These are phyloP conservation scores for Physella acuta DNA, from an alignment of 1,140 invertebrate species.

Conservation along the genomic window DNA sequence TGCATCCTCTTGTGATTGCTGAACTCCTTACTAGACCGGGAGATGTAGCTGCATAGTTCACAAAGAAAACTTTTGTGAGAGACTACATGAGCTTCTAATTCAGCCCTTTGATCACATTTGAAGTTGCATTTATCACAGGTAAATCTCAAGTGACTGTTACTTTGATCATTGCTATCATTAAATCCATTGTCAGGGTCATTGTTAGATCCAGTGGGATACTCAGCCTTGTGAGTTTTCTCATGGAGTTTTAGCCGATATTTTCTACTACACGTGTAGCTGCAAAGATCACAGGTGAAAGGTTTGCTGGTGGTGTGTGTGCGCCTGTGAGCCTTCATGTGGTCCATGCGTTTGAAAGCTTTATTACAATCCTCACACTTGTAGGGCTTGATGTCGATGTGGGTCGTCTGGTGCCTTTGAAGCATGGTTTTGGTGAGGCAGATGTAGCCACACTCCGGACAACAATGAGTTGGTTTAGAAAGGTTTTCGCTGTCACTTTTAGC, in stretches of 20 bases:
- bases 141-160: not conserved
- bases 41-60: conserved; percentile 8
- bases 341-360: conserved; percentile 91
- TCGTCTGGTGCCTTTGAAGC: conserved; percentile 9
- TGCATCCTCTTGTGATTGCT: conserved; percentile 15
- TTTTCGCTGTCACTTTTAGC: not conserved
- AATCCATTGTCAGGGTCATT: no score
- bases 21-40: conserved; percentile 2
- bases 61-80: conserved; percentile 2
- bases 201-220: not conserved
- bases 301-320: conserved; percentile 96
- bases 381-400: conserved; percentile 24
- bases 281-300: conserved; percentile 94
- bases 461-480: not conserved
- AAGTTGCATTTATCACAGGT: conserved; percentile 11
- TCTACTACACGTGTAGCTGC: conserved; percentile 61
- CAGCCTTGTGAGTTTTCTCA: conserved; percentile 6
- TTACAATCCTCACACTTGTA: conserved; percentile 83
- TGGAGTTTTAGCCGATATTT: conserved; percentile 30
- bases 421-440: conserved; percentile 12
- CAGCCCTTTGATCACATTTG: not conserved
- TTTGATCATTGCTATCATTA: no score
- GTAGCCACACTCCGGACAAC: conserved; percentile 15
- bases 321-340: conserved; percentile 89
- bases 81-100: not conserved